A percentile compares a stretch with the other conserved stretches of the same genome.
These are phyloP conservation scores for Pogonocichla stellata DNA, from an alignment of 2,113 vertebrate genomes.

Conservation along the genomic window DNA sequence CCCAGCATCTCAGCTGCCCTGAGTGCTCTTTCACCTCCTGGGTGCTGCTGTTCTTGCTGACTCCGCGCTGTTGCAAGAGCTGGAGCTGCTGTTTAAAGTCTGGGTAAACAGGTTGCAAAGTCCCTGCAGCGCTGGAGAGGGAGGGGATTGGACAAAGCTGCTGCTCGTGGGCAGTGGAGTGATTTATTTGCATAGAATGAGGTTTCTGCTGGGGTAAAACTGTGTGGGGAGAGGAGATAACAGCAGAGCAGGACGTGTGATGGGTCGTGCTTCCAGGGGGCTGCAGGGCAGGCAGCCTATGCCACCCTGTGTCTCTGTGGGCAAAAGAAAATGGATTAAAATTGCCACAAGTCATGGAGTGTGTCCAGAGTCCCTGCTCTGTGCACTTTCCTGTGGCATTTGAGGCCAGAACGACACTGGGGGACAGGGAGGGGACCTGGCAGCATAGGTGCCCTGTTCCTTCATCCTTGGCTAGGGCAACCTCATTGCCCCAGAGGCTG, in stretches of 20 bases:
- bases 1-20: accelerated
- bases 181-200: neutral
- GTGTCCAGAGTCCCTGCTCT: neutral
- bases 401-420: neutral
- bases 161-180: neutral
- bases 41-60: neutral
- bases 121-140: neutral
- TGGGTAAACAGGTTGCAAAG: conserved; percentile 48
- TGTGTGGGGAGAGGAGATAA: accelerated
- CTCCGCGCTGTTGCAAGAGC: neutral
- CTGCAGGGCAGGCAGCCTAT: neutral
- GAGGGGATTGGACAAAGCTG: neutral
- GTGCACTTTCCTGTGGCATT: neutral
- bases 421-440: neutral
- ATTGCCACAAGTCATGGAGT: neutral
- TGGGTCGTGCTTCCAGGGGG: neutral
- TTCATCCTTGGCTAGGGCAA: neutral
- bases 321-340: neutral
- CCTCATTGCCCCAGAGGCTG: neutral
- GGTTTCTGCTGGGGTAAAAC: neutral
- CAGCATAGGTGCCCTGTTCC: neutral
- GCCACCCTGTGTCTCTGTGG: neutral
- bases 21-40: conserved; percentile 30
- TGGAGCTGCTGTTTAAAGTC: conserved; percentile 43
- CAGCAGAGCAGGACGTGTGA: neutral